Evolutionary conservation across 2,113 vertebrate genomes (phyloP).

Genomic region (Dinomys branickii): DNA sequence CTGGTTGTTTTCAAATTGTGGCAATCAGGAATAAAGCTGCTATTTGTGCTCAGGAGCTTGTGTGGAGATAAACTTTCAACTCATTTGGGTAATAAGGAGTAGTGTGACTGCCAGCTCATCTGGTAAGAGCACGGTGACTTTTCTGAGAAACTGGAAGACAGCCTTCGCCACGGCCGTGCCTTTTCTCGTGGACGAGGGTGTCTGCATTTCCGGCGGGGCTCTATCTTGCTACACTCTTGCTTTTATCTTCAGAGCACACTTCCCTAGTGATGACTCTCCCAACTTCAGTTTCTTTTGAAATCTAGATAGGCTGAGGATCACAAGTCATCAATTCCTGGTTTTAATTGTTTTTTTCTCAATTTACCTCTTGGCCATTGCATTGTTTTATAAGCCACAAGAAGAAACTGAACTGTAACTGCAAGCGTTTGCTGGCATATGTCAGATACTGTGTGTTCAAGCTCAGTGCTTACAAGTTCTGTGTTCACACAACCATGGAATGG

Average conservation of each 20-base stretch:
- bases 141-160: not conserved
- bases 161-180: not conserved
- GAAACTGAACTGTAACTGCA: not conserved
- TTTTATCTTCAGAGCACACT: not conserved
- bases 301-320: not conserved
- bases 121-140: not conserved
- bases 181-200: not conserved
- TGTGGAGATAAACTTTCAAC: not conserved
- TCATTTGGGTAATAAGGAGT: too few relatives aligned
- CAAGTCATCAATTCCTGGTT: not conserved
- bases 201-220: too few relatives aligned
- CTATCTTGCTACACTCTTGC: not conserved
- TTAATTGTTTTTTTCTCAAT: not conserved
- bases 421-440: not conserved
- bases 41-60: not conserved
- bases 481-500: not conserved
- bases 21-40: not conserved
- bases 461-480: not conserved
- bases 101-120: not conserved
- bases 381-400: not conserved
- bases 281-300: not conserved
- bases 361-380: not conserved
- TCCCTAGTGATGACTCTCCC: not conserved
- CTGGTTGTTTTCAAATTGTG: not conserved
- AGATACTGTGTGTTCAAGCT: not conserved